Base-by-base conservation (phyloP, 2,888 invertebrate genomes). In the Stramonita haemastoma region DNA sequence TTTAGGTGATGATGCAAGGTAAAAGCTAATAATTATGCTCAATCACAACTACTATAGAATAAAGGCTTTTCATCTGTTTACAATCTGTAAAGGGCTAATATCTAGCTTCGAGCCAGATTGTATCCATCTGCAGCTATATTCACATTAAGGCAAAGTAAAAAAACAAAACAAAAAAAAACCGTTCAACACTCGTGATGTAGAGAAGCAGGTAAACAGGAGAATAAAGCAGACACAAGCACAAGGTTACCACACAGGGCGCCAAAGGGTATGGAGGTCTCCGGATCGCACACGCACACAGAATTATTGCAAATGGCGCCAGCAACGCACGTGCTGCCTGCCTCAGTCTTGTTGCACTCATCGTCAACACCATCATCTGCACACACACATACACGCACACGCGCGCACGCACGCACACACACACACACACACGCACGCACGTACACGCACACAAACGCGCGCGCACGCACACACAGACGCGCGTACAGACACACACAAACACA, bases 351-450 rank as follows among this genome's bases (percentile, higher is more conserved):
- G 15, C 73, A 77, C 13, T 8, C 13, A 8, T 77, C 73, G 26
- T n/a, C 73, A 6, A 77, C 73, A 26, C n/a, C 73, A 32, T n/a
- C 2, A 77, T 29, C 73, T 77, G 29, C 32, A 77, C 73, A 77
- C 73, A 77, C 73, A 77, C 73, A 77, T 29, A n/a, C 29, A 77
- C 73, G n/a, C 73, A 73, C 73, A 73, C 73, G n/a, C 73, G n/a
- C n/a, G 26, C n/a, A 73, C n/a, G n/a, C 73, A 73, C 73, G n/a
- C 73, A 73, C 73, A 73, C n/a, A 73, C 73, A 73, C 73, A 73
- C n/a, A 73, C 73, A 73, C n/a, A 73, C n/a, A 73, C n/a, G n/a
- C n/a, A 73, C n/a, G n/a, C n/a, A 73, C 22, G n/a, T 11, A 26
- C n/a, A 11, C 11, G n/a, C n/a, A 73, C n/a, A 73, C n/a, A 73